Evolutionary conservation across 2,113 vertebrate species (phyloP).

Genomic region (Theropithecus gelada): DNA sequence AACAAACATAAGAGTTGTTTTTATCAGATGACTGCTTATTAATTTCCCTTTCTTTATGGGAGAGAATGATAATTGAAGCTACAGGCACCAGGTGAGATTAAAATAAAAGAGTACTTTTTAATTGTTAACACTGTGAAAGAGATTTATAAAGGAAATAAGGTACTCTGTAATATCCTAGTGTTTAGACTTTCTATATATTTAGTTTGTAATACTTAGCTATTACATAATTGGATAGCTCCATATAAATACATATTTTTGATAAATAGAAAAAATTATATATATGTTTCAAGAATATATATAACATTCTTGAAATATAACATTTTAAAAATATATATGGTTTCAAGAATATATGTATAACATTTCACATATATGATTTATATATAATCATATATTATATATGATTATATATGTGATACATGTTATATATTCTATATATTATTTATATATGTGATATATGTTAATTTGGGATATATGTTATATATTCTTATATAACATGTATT

Average conservation of each 20-base stretch:
- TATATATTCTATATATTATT: too few species aligned
- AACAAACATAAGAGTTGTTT: neutral
- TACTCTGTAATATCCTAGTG: neutral
- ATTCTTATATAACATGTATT: too few species aligned
- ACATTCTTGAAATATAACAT: too few species aligned
- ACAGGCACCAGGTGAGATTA: neutral
- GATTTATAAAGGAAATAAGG: neutral
- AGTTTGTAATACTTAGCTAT: neutral
- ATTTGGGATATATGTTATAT: too few species aligned
- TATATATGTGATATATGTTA: too few species aligned
- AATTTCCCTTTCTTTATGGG: neutral
- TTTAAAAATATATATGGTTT: too few species aligned
- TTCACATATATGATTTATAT: too few species aligned
- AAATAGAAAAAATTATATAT: neutral
- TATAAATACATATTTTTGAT: neutral
- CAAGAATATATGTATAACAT: too few species aligned
- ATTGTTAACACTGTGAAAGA: neutral
- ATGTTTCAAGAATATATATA: neutral
- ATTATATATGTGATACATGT: too few species aligned
- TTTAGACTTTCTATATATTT: neutral
- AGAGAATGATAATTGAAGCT: neutral
- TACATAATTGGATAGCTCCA: neutral
- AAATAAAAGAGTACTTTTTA: neutral
- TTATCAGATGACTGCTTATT: neutral
- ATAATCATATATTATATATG: too few species aligned